Conservation (phyloP, 1,140 invertebrate species). For the Drosophila mojavensis region DNA sequence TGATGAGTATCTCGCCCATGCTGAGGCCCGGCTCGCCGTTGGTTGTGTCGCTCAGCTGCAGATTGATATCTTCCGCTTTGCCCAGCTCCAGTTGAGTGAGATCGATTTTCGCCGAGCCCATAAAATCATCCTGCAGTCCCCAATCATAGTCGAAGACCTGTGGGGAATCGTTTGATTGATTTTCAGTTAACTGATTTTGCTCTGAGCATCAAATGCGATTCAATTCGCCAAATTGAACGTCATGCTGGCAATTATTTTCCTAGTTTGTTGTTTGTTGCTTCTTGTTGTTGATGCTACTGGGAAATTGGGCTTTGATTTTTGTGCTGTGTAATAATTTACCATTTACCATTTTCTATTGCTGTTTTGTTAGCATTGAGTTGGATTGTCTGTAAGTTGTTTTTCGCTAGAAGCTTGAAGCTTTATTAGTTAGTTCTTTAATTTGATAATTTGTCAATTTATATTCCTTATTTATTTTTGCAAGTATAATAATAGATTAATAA, state of each 20-base stretch:
- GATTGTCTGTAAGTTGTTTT: neutral
- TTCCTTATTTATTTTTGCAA: too few relatives aligned
- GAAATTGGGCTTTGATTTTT: constrained; percentile 9
- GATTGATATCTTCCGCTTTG: constrained; percentile 90
- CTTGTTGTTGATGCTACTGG: neutral
- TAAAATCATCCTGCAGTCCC: constrained; percentile 98
- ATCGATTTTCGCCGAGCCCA: constrained; percentile 95
- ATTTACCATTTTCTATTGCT: too few relatives aligned
- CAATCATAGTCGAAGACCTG: constrained; percentile 99
- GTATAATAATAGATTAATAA: too few relatives aligned
- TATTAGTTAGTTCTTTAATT: too few relatives aligned
- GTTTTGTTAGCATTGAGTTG: too few relatives aligned
- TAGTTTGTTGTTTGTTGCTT: neutral
- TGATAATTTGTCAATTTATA: too few relatives aligned
- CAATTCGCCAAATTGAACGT: constrained; percentile 47
- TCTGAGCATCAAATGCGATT: constrained; percentile 1
- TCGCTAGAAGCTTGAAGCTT: neutral
- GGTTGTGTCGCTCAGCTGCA: constrained; percentile 90
- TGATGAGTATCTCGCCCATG: constrained; percentile 93
- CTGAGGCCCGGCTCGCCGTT: constrained; percentile 85
- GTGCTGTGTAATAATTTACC: too few relatives aligned
- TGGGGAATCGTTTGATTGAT: constrained; percentile 43
- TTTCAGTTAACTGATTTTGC: constrained; percentile 23
- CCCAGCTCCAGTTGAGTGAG: constrained; percentile 93
- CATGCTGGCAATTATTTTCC: constrained; percentile 21